phyloP scores from a whole-genome alignment of 2,797 vertebrate genomes.

The Tapirus indicus region DNA sequence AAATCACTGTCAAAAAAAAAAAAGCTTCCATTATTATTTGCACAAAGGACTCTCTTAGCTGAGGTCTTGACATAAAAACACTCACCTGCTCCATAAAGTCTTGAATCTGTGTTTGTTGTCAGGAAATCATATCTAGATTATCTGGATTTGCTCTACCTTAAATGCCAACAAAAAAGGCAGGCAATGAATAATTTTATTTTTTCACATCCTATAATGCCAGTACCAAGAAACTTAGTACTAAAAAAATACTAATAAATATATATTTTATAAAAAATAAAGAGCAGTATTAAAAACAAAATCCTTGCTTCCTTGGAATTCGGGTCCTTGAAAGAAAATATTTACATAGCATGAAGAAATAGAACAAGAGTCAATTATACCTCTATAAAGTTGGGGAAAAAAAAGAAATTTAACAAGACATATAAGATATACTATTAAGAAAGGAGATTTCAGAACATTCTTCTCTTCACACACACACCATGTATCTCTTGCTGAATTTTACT shows the following conservation, averaged over 20 bases:
- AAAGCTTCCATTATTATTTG: neutral
- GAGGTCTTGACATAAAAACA: neutral
- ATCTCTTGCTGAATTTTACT: conserved; percentile 11
- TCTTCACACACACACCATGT: neutral
- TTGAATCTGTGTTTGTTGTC: neutral
- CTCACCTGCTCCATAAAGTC: neutral
- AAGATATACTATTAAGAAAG: neutral
- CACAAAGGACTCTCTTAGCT: neutral
- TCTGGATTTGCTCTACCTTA: neutral
- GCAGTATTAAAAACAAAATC: conserved; percentile 41
- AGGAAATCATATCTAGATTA: neutral
- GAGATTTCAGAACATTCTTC: neutral
- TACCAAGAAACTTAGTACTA: neutral
- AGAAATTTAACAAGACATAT: conserved; percentile 19
- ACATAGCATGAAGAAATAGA: neutral
- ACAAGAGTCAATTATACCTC: neutral
- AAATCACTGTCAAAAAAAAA: neutral
- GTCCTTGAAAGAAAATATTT: conserved; percentile 31
- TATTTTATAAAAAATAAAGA: neutral
- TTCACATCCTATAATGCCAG: neutral
- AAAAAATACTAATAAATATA: neutral
- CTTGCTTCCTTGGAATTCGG: conserved; percentile 29
- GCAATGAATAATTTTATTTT: neutral
- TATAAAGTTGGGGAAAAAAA: neutral
- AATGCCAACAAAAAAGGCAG: neutral